Base-by-base conservation (phyloP, 2,797 vertebrate species). In the Orientallactaga sibirica region DNA sequence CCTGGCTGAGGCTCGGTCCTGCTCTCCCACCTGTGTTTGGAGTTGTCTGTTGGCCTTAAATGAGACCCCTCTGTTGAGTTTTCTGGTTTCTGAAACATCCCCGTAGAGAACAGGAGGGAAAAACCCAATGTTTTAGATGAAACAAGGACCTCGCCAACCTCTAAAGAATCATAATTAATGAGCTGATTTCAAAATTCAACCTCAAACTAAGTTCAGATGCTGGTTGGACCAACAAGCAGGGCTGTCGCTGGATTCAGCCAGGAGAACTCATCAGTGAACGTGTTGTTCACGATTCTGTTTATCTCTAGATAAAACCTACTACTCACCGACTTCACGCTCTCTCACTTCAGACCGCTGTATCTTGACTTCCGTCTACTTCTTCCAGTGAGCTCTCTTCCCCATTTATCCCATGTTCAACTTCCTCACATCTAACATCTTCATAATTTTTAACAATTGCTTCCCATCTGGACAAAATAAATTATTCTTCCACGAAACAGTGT, bases 141-240 rank as follows among this genome's bases (percentile, higher is more conserved):
- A 92, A 27, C 16, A 58, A 86, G 22, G 33, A 15, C 62, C 12
- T 70, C 27, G 71, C 10, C 66, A 62, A 16, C 48, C 10, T 90
- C 86, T 70, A 33, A 18, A 76, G 86, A 90, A 48, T 37, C 33
- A 27, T 19, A 86, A 84, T 89, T 70, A 77, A n/a, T 71, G 62
- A 55, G 3, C 25, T 73, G 33, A 87, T 82, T 87, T 74, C 18
- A 11, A 87, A 70, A 48, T 80, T 85, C 43, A 68, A 19, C 37
- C 3, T 84, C 75, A 68, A 88, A 55, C 81, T 89, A 71, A 88
- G 87, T 62, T 67, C 48, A 92, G 91, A n/a, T 81, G n/a, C n/a
- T 67, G 81, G 67, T 71, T 62, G 43, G 58, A 9, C 58, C 33
- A 81, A 41, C 43, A 25, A 25, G 78, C 22, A 93, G 16, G 33